Percentiles rank a stretch among this genome's conserved stretches.
Evolutionary conservation across 2,888 invertebrate genomes (phyloP).

Genomic region (Catocala fraxini): DNA sequence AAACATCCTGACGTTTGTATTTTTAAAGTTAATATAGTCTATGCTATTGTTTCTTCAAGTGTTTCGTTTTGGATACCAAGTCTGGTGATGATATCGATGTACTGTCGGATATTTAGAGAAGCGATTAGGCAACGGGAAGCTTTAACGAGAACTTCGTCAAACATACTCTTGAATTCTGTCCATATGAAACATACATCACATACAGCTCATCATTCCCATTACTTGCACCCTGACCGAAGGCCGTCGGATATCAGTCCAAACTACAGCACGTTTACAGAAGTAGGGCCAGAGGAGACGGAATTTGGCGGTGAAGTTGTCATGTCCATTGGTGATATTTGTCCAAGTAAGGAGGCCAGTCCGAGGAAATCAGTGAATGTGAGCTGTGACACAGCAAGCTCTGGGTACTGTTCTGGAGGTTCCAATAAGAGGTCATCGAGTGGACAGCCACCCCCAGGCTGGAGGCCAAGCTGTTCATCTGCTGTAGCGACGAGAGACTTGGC

Average conservation of each 20-base stretch:
- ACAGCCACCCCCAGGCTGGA: slow-evolving; percentile 86
- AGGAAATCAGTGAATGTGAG: slow-evolving; percentile 83
- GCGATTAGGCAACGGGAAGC: slow-evolving; percentile 94
- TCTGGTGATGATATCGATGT: slow-evolving; percentile 97
- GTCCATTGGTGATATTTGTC: slow-evolving; percentile 79
- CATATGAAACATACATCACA: slow-evolving; percentile 94
- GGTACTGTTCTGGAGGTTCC: slow-evolving; percentile 84
- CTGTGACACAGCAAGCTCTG: slow-evolving; percentile 84
- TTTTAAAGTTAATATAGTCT: slow-evolving; percentile 95
- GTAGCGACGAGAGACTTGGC: slow-evolving; percentile 87
- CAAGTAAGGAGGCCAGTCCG: slow-evolving; percentile 83
- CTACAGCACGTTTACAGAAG: slow-evolving; percentile 84
- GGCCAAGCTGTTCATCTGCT: slow-evolving; percentile 88
- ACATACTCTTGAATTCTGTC: slow-evolving; percentile 94
- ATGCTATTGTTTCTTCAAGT: slow-evolving; percentile 95
- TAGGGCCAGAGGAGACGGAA: slow-evolving; percentile 81
- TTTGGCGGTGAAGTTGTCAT: slow-evolving; percentile 77
- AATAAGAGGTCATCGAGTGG: slow-evolving; percentile 82
- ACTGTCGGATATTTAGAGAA: slow-evolving; percentile 94
- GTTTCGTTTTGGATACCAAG: slow-evolving; percentile 98
- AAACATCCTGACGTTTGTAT: slow-evolving; percentile 92
- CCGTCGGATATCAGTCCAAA: slow-evolving; percentile 84
- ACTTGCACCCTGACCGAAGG: slow-evolving; percentile 80
- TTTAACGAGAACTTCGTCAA: slow-evolving; percentile 94
- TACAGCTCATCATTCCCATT: slow-evolving; percentile 89